These are phyloP conservation scores for Lycaon pictus DNA, from an alignment of 2,113 vertebrate species.

Conservation along the genomic window DNA sequence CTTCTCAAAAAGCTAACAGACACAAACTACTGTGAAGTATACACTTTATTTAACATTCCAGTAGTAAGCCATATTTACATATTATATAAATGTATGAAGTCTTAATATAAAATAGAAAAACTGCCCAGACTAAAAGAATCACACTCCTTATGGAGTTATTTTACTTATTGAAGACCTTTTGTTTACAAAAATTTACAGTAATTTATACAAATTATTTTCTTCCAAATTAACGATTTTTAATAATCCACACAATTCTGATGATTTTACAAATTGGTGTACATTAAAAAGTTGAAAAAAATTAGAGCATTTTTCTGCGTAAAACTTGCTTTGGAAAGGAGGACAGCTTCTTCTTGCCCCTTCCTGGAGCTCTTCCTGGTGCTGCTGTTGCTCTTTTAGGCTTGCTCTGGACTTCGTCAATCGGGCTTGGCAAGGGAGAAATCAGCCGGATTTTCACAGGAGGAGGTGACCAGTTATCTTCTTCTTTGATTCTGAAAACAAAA, in stretches of 20 bases:
- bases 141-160: conserved; percentile 88
- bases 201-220: conserved; percentile 94
- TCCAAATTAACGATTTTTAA: conserved; percentile 88
- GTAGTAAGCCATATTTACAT: conserved; percentile 95
- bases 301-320: conserved; percentile 94
- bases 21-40: conserved; percentile 87
- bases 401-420: conserved; percentile 81
- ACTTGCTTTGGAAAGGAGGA: conserved; percentile 94
- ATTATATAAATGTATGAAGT: conserved; percentile 93
- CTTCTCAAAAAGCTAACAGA: conserved; percentile 88
- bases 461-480: conserved; percentile 86
- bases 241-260: conserved; percentile 86
- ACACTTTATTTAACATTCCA: conserved; percentile 96
- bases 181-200: conserved; percentile 92
- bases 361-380: conserved; percentile 82
- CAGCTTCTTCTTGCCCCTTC: conserved; percentile 89
- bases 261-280: conserved; percentile 88
- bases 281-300: conserved; percentile 88
- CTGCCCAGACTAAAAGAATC: conserved; percentile 87
- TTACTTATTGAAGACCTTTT: conserved; percentile 86
- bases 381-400: conserved; percentile 82
- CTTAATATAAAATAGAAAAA: conserved; percentile 92
- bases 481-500: conserved; percentile 84
- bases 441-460: conserved; percentile 90
- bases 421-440: conserved; percentile 93